Conservation (phyloP, 1,140 invertebrate genomes). For the Belonocnema kinseyi region DNA sequence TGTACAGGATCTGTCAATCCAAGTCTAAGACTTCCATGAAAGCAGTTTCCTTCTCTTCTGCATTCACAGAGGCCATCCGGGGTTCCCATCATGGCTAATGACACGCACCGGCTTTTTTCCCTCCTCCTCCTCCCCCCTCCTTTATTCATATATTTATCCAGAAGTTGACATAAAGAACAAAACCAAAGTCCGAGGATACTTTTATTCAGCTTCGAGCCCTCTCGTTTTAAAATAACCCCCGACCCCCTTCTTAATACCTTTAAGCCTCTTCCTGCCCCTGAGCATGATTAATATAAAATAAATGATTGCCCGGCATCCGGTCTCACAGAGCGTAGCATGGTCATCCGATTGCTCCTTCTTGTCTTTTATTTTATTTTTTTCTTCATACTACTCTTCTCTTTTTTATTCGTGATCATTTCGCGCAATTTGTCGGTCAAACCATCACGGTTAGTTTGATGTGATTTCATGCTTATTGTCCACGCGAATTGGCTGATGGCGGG, state of each 20-base stretch:
- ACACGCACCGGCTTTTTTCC: constrained; percentile 68
- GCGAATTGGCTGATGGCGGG: constrained; percentile 61
- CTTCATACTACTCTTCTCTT: constrained; percentile 45
- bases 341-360: constrained; percentile 62
- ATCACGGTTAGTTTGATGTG: constrained; percentile 73
- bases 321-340: constrained; percentile 64
- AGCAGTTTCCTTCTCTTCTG: constrained; percentile 62
- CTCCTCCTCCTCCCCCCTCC: constrained; percentile 31
- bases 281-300: constrained; percentile 74
- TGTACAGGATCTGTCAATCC: constrained; percentile 74
- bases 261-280: constrained; percentile 59
- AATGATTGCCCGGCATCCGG: constrained; percentile 74
- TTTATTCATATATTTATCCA: constrained; percentile 26
- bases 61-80: constrained; percentile 62
- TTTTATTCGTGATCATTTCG: constrained; percentile 69
- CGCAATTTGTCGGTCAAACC: constrained; percentile 74
- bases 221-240: constrained; percentile 39
- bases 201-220: constrained; percentile 45
- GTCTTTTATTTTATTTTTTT: constrained; percentile 35
- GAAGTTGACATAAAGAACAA: constrained; percentile 34
- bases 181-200: constrained; percentile 49
- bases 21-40: constrained; percentile 67
- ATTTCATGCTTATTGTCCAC: constrained; percentile 74
- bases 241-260: constrained; percentile 55
- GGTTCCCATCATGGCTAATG: constrained; percentile 69